Evolutionary conservation across 2,888 invertebrate species (phyloP).

Genomic region (Silvanus unidentatus): DNA sequence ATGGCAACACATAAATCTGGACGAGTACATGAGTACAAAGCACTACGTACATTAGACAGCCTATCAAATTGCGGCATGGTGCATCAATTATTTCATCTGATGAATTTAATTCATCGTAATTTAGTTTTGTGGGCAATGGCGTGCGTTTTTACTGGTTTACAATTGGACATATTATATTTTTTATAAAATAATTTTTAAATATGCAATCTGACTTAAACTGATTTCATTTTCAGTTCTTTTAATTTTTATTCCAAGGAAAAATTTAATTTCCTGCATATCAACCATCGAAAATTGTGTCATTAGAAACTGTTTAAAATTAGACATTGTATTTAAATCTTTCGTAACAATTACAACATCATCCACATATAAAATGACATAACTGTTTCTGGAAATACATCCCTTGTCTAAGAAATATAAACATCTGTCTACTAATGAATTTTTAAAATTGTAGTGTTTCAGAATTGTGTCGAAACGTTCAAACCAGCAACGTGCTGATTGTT

Average conservation of each 20-base stretch:
- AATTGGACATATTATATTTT: constrained; percentile 2
- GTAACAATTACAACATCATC: constrained; percentile 4
- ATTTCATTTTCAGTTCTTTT: background rate
- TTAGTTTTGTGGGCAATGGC: background rate
- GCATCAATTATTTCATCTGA: background rate
- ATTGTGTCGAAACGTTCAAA: constrained; percentile 4
- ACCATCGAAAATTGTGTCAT: background rate
- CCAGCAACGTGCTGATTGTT: constrained; percentile 10
- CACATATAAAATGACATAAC: constrained; percentile 8
- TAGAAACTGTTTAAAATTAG: background rate
- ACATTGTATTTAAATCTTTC: background rate
- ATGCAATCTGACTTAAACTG: background rate
- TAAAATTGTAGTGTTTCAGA: constrained; percentile 5
- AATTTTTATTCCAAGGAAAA: background rate
- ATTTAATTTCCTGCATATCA: constrained; percentile 4
- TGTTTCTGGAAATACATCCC: constrained; percentile 1
- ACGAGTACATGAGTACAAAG: background rate
- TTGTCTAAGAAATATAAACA: constrained; percentile 7
- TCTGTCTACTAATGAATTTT: constrained; percentile 1
- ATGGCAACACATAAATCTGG: background rate
- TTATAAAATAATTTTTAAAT: constrained; percentile 3
- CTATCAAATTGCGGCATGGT: background rate
- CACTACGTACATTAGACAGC: background rate
- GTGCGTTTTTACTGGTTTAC: constrained; percentile 2
- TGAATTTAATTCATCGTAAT: constrained; percentile 1